Percentiles rank a stretch among this genome's conserved stretches.
Evolutionary conservation across 2,888 invertebrate genomes (phyloP).

Genomic region (Tachina grossa): DNA sequence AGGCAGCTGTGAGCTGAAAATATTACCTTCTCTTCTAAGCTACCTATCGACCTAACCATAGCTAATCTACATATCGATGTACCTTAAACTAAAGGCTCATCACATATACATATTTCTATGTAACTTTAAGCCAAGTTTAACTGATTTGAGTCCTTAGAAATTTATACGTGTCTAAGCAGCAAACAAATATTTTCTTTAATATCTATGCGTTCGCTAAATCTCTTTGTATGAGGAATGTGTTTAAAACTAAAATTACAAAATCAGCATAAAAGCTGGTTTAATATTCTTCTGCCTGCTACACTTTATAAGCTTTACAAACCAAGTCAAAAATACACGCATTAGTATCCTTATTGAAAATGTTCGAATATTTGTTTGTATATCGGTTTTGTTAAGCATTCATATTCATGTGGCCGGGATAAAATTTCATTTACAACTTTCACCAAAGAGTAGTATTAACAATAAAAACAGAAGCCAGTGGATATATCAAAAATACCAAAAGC

Average conservation of each 20-base stretch:
- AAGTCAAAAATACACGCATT: background rate
- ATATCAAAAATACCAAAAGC: background rate
- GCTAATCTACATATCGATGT: too few relatives aligned
- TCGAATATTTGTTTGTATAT: slow-evolving; percentile 22
- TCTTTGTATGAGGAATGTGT: slow-evolving; percentile 51
- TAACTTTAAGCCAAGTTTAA: background rate
- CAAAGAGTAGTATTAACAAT: background rate
- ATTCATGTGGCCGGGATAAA: slow-evolving; percentile 5
- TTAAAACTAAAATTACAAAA: slow-evolving; percentile 67
- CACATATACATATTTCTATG: too few relatives aligned
- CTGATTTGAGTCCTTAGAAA: slow-evolving; percentile 17
- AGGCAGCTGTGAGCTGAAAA: too few relatives aligned
- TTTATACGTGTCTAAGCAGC: too few relatives aligned
- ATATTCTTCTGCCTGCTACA: slow-evolving; percentile 8
- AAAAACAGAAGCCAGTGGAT: background rate
- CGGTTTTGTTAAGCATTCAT: slow-evolving; percentile 21
- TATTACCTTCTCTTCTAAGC: too few relatives aligned
- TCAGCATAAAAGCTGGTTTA: slow-evolving; percentile 66
- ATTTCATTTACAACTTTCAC: slow-evolving; percentile 12
- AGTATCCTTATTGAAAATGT: background rate
- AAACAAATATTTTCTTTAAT: background rate
- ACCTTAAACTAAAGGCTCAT: too few relatives aligned
- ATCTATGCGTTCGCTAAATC: background rate
- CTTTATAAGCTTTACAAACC: slow-evolving; percentile 32
- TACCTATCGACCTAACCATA: too few relatives aligned